Percentiles rank a stretch among this genome's conserved stretches.
These are phyloP conservation scores for Scaeva pyrastri DNA, from an alignment of 2,888 invertebrate species.

Conservation along the genomic window DNA sequence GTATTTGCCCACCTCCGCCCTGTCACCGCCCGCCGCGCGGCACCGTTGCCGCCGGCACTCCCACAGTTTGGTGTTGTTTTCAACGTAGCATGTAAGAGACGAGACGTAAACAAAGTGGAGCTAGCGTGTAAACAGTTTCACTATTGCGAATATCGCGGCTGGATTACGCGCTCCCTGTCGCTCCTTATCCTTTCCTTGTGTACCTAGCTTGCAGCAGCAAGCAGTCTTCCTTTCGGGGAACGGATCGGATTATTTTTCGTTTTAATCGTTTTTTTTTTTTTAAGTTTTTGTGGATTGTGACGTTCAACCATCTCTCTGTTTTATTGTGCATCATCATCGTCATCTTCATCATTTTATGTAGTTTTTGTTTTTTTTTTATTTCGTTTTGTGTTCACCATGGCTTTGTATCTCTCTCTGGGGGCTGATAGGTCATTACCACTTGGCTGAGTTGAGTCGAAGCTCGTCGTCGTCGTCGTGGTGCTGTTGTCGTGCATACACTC, in stretches of 20 bases:
- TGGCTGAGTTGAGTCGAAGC: constrained; percentile 27
- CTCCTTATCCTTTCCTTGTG: neutral
- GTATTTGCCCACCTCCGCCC: neutral
- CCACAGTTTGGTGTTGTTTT: constrained; percentile 22
- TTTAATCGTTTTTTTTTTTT: constrained; percentile 13
- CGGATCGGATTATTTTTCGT: constrained; percentile 31
- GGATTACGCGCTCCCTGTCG: constrained; percentile 67
- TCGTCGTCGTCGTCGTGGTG: constrained; percentile 1
- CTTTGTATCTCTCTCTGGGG: constrained; percentile 62
- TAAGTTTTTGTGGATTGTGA: constrained; percentile 27
- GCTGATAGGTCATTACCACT: constrained; percentile 70
- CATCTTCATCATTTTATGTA: constrained; percentile 37
- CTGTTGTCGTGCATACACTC: constrained; percentile 49
- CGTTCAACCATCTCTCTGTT: constrained; percentile 13
- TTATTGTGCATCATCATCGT: constrained; percentile 23
- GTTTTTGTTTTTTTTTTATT: constrained; percentile 7
- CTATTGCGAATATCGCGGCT: constrained; percentile 44
- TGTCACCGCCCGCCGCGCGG: neutral
- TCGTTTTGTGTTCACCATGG: constrained; percentile 41
- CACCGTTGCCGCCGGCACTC: constrained; percentile 20
- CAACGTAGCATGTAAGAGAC: too few relatives aligned
- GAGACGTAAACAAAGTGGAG: constrained; percentile 70
- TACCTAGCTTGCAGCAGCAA: neutral
- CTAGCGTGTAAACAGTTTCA: constrained; percentile 67
- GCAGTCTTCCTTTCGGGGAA: neutral